Percentiles rank a stretch among this genome's conserved stretches.
Conservation (phyloP, 2,113 vertebrate species). For the Nesospiza acunhae region DNA sequence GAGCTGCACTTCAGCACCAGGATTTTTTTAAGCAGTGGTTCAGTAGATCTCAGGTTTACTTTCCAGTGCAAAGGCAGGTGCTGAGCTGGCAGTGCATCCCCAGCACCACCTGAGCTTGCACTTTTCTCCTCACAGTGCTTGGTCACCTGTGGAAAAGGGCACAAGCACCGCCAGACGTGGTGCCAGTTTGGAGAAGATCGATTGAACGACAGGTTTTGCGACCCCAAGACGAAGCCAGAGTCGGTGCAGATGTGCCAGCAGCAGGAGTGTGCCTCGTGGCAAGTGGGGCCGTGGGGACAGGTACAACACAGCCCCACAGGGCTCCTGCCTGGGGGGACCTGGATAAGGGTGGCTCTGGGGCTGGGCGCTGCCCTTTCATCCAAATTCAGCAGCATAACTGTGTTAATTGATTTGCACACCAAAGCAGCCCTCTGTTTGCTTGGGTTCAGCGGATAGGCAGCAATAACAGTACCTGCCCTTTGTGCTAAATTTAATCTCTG, state of each 20-base stretch:
- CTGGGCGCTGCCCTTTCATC: not conserved
- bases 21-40: not conserved
- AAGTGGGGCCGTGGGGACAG: slow-evolving; percentile 96
- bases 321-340: not conserved
- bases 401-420: not conserved
- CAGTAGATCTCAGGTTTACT: not conserved
- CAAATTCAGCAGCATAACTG: not conserved
- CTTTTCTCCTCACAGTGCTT: slow-evolving; percentile 81
- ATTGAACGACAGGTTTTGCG: slow-evolving; percentile 86
- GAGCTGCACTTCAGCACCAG: not conserved
- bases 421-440: not conserved
- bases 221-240: slow-evolving; percentile 83
- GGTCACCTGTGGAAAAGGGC: slow-evolving; percentile 96
- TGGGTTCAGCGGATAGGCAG: not conserved
- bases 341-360: not conserved
- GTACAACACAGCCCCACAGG: slow-evolving; percentile 71
- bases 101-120: accelerated
- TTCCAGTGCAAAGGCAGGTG: not conserved
- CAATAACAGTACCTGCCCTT: slow-evolving; percentile 17
- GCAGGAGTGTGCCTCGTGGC: slow-evolving; percentile 96
- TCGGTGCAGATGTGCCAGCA: slow-evolving; percentile 90
- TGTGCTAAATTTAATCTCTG: slow-evolving; percentile 34
- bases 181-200: slow-evolving; percentile 94
- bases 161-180: slow-evolving; percentile 93
- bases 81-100: not conserved